Percentiles rank a stretch among this genome's conserved stretches.
These are phyloP conservation scores for Perdix hodgsoniae DNA, from an alignment of 2,797 vertebrate genomes.

Conservation along the genomic window DNA sequence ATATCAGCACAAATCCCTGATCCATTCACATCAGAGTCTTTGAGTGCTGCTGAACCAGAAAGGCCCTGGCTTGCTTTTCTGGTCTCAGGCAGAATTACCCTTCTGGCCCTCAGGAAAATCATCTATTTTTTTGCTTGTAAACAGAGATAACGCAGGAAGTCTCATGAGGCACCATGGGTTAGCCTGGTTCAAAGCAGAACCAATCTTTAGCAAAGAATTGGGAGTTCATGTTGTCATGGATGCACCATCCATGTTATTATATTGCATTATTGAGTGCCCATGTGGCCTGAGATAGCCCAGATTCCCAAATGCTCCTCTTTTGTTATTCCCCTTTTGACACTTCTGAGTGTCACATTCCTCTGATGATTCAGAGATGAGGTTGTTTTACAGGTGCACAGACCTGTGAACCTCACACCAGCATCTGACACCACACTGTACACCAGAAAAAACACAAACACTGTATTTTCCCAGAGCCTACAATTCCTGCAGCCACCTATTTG, in stretches of 20 bases:
- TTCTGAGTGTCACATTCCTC: neutral
- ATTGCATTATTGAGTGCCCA: neutral
- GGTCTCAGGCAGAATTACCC: slow-evolving; percentile 49
- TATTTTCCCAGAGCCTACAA: neutral
- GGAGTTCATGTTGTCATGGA: rapidly evolving
- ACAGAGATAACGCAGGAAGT: slow-evolving; percentile 34
- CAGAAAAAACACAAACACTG: neutral
- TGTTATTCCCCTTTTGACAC: neutral
- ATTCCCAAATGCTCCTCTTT: neutral
- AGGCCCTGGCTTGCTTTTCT: slow-evolving; percentile 36
- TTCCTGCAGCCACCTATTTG: neutral
- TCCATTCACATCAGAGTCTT: slow-evolving; percentile 59
- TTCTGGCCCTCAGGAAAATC: slow-evolving; percentile 31
- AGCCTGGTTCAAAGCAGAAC: slow-evolving; percentile 1
- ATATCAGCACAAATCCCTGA: slow-evolving; percentile 59
- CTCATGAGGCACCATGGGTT: neutral
- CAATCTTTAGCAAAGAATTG: neutral
- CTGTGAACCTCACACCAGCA: neutral
- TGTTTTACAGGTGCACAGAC: neutral
- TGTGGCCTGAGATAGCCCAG: neutral
- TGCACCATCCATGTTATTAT: neutral
- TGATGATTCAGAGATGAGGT: neutral
- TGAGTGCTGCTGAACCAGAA: slow-evolving; percentile 69
- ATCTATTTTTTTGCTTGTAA: neutral
- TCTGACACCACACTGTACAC: neutral